Conservation (phyloP, 2,797 vertebrate species). For the Podargus strigoides region DNA sequence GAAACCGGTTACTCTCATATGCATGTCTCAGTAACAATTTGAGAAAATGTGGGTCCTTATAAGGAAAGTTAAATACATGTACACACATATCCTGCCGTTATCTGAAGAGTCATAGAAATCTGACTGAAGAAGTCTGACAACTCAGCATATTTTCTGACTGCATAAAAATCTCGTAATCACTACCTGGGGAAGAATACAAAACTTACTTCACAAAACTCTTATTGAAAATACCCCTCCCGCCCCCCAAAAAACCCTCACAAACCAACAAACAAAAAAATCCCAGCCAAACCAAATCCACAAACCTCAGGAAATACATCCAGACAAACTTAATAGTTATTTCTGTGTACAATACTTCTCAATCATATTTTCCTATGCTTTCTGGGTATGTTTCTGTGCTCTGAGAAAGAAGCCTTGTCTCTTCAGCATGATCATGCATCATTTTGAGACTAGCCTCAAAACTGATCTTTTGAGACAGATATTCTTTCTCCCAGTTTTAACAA, state of each 20-base stretch:
- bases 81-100: rapidly evolving
- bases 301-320: rapidly evolving
- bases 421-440: rapidly evolving
- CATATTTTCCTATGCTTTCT: not conserved
- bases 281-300: too few relatives aligned
- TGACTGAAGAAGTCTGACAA: not conserved
- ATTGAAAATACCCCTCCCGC: too few relatives aligned
- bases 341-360: rapidly evolving
- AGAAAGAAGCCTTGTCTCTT: not conserved
- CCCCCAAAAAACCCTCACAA: too few relatives aligned
- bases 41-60: rapidly evolving
- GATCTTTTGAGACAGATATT: not conserved
- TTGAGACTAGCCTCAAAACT: not conserved
- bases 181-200: rapidly evolving
- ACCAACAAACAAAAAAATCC: not conserved
- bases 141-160: not conserved
- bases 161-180: not conserved
- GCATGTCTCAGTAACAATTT: rapidly evolving
- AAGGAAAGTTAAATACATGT: not conserved
- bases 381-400: not conserved
- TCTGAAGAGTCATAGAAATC: not conserved
- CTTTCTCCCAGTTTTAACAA: rapidly evolving
- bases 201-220: rapidly evolving
- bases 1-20: not conserved
- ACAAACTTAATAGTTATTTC: rapidly evolving